These are phyloP conservation scores for Chaetorhynchus papuensis DNA, from an alignment of 2,113 vertebrate species.

Conservation along the genomic window DNA sequence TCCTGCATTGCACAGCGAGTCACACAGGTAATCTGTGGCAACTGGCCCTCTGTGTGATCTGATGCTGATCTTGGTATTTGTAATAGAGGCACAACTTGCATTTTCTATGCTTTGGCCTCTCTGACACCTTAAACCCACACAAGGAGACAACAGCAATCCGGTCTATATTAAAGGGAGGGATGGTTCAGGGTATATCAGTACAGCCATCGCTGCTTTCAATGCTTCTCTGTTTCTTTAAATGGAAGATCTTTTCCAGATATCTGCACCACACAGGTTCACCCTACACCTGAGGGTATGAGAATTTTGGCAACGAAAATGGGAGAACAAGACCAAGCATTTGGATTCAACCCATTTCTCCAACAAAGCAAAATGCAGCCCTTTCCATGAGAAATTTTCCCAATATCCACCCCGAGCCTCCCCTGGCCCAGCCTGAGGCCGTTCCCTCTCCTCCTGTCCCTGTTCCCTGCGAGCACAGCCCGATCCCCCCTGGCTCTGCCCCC, in stretches of 20 bases:
- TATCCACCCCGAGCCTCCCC: fast-evolving
- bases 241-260: neutral
- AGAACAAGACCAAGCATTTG: neutral
- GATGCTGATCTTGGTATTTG: neutral
- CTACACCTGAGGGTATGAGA: neutral
- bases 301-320: neutral
- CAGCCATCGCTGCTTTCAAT: neutral
- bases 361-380: neutral
- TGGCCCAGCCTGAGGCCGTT: fast-evolving
- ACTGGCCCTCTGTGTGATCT: neutral
- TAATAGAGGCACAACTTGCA: neutral
- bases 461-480: neutral
- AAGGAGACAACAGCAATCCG: neutral
- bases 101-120: neutral
- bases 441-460: neutral
- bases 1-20: neutral
- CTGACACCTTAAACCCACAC: neutral
- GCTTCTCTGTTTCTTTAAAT: neutral
- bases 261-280: neutral
- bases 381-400: neutral
- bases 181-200: neutral
- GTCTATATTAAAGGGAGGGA: neutral
- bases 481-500: fast-evolving
- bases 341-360: neutral
- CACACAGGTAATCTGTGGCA: neutral